Percentiles rank a stretch among this genome's conserved stretches.
phyloP scores from a whole-genome alignment of 2,797 vertebrate genomes.

The Rhinogobio ventralis region DNA sequence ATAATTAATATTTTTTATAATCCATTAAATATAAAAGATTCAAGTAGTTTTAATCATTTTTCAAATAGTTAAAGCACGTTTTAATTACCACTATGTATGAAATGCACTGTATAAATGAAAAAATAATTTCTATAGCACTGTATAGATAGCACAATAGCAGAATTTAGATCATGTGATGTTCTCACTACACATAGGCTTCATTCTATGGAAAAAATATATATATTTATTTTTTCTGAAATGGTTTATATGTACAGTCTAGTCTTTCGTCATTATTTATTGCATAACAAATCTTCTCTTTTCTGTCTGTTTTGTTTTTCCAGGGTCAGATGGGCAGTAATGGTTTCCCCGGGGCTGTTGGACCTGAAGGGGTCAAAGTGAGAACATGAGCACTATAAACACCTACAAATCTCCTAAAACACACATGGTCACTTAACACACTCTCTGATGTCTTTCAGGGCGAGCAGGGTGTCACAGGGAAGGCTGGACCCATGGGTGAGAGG shows the following conservation, averaged over 20 bases:
- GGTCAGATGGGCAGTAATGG: constrained; percentile 89
- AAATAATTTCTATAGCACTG: background rate
- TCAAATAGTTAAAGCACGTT: background rate
- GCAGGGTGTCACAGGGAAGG: constrained; percentile 84
- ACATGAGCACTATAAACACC: constrained; percentile 35
- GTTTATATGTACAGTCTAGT: background rate
- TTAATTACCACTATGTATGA: background rate
- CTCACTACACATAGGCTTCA: background rate
- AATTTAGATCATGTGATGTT: background rate
- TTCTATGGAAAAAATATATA: background rate
- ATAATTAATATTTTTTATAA: background rate
- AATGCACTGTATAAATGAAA: background rate
- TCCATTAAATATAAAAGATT: background rate
- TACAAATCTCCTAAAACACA: constrained; percentile 17
- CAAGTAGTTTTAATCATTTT: background rate
- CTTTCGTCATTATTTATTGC: background rate
- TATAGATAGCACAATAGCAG: background rate
- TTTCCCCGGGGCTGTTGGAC: constrained; percentile 88
- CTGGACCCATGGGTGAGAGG: constrained; percentile 91
- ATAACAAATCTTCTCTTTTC: background rate
- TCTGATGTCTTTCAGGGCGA: constrained; percentile 85
- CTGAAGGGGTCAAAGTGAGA: constrained; percentile 90
- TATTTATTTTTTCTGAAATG: background rate
- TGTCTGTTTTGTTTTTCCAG: constrained; percentile 73
- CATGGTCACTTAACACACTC: constrained; percentile 6